Conservation (phyloP, 2,888 invertebrate species). For the Meta bourneti region DNA sequence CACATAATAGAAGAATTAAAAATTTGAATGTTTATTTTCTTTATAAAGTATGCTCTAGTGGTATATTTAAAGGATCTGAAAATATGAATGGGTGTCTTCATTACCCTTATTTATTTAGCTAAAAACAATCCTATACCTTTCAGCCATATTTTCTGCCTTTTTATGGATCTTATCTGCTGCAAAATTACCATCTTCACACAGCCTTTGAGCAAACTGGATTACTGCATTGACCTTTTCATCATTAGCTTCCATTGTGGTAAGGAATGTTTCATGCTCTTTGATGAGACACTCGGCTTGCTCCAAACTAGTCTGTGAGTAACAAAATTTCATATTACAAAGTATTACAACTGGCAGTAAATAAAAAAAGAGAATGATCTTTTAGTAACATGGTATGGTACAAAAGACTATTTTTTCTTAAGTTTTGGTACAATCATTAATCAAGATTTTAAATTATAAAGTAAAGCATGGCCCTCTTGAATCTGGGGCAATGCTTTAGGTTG, state of each 20-base stretch:
- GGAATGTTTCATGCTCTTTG: constrained; percentile 98
- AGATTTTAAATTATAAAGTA: too few relatives aligned
- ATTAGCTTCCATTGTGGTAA: constrained; percentile 99
- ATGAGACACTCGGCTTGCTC: constrained; percentile 98
- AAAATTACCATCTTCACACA: constrained; percentile 95
- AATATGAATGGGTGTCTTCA: too few relatives aligned
- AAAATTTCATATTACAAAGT: neutral
- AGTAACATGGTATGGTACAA: neutral
- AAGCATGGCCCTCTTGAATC: too few relatives aligned
- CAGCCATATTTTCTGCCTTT: constrained; percentile 96
- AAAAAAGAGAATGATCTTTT: neutral
- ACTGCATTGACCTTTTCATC: constrained; percentile 99
- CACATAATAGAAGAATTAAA: too few relatives aligned
- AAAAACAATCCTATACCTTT: constrained; percentile 82
- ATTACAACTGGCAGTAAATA: too few relatives aligned
- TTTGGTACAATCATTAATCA: neutral
- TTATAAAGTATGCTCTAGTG: too few relatives aligned
- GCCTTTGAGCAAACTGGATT: constrained; percentile 94
- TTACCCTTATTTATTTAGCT: too few relatives aligned
- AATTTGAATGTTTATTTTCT: too few relatives aligned
- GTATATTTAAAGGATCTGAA: too few relatives aligned
- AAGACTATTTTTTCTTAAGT: neutral
- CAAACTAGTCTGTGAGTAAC: constrained; percentile 85
- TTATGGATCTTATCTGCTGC: constrained; percentile 97
- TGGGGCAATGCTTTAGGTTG: too few relatives aligned